phyloP scores from a whole-genome alignment of 2,888 invertebrate species.

The Phalera bucephala region DNA sequence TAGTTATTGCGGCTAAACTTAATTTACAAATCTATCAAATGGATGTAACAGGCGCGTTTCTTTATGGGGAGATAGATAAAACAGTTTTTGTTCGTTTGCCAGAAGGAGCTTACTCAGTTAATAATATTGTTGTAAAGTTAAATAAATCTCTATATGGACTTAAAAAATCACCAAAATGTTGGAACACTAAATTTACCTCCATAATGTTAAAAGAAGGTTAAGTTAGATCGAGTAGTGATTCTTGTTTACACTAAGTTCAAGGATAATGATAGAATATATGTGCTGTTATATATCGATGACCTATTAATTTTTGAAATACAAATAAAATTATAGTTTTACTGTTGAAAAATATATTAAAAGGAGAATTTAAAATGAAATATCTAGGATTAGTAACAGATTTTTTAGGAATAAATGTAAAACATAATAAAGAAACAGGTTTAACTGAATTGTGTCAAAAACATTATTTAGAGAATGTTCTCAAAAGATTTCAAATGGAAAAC shows the following conservation, averaged over 20 bases:
- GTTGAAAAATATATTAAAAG: slow-evolving; percentile 2
- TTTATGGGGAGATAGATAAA: slow-evolving; percentile 3
- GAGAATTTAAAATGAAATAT: slow-evolving; percentile 14
- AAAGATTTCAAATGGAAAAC: slow-evolving; percentile 16
- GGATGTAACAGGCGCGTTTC: slow-evolving; percentile 5
- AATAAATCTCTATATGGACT: slow-evolving; percentile 9
- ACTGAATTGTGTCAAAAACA: slow-evolving; percentile 15
- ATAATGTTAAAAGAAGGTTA: slow-evolving; percentile 7
- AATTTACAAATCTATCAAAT: no score
- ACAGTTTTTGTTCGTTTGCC: slow-evolving; percentile 1
- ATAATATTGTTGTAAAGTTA: slow-evolving; percentile 7
- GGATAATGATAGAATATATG: slow-evolving; percentile 4
- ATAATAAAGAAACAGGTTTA: slow-evolving; percentile 13
- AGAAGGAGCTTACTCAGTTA: slow-evolving; percentile 4
- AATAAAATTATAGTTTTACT: background rate
- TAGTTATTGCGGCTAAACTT: no score
- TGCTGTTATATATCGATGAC: slow-evolving; percentile 11
- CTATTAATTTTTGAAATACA: slow-evolving; percentile 5
- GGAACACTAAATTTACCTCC: slow-evolving; percentile 5
- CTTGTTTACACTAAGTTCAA: slow-evolving; percentile 6
- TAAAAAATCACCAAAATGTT: no score
- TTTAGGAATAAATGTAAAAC: slow-evolving; percentile 15
- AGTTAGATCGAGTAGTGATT: slow-evolving; percentile 4
- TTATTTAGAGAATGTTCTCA: slow-evolving; percentile 17
- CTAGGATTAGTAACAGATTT: slow-evolving; percentile 11